Evolutionary conservation across 2,113 vertebrate species (phyloP).

Genomic region (Terrapene triunguis): DNA sequence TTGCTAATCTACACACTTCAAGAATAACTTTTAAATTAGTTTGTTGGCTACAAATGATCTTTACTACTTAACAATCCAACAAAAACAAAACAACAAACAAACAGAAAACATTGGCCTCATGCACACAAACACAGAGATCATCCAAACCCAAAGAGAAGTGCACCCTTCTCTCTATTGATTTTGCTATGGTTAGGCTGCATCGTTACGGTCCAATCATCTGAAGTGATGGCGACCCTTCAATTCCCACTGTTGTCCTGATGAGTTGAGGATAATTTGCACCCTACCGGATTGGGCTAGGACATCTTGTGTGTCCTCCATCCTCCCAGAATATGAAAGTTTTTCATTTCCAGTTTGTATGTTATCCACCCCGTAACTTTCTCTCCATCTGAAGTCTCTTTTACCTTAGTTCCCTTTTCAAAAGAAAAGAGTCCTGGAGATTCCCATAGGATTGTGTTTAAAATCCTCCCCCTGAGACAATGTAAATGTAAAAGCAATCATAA

Average conservation of each 20-base stretch:
- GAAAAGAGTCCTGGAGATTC: background rate
- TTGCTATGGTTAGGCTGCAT: background rate
- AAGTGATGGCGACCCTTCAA: background rate
- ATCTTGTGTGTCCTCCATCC: accelerated
- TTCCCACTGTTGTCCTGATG: background rate
- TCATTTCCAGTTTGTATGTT: background rate
- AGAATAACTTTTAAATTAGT: background rate
- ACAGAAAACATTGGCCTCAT: background rate
- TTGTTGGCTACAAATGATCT: background rate
- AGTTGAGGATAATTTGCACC: background rate
- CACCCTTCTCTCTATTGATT: background rate
- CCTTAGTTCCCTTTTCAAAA: background rate
- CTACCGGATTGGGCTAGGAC: background rate
- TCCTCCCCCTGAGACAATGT: background rate
- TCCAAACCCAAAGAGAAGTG: background rate
- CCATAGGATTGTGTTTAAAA: background rate
- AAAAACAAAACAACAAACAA: background rate
- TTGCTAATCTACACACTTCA: background rate
- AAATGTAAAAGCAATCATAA: background rate
- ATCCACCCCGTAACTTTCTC: background rate
- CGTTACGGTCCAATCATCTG: background rate
- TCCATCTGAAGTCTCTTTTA: background rate
- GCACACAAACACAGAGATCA: background rate
- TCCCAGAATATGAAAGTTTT: background rate
- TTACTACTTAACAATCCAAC: background rate